A percentile compares a stretch with the other conserved stretches of the same genome.
phyloP scores from a whole-genome alignment of 2,113 vertebrate species.

The Hyla sarda region DNA sequence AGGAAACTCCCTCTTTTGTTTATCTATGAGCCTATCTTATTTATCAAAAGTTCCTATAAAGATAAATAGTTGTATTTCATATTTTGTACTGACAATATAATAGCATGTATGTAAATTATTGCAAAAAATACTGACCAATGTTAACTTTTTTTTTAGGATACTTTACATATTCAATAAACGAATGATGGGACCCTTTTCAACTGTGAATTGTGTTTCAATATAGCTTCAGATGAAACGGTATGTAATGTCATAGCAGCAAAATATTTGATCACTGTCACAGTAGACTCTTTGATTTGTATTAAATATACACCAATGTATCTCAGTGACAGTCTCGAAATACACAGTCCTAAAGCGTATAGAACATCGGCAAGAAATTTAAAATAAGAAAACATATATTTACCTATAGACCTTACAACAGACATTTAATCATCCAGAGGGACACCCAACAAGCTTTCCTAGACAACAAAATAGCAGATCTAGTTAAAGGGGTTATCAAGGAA shows the following conservation, averaged over 20 bases:
- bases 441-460: too few relatives aligned
- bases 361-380: too few relatives aligned
- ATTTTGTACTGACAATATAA: neutral
- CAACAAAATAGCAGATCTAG: too few relatives aligned
- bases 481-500: too few relatives aligned
- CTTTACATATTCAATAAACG: neutral
- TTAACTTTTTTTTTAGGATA: slow-evolving; percentile 25
- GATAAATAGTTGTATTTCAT: neutral
- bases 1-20: too few relatives aligned
- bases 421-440: too few relatives aligned
- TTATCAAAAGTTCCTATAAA: neutral
- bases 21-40: too few relatives aligned
- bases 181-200: slow-evolving; percentile 17
- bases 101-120: too few relatives aligned
- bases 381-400: too few relatives aligned
- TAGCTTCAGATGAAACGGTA: slow-evolving; percentile 30
- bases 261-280: neutral
- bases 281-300: neutral
- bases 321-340: too few relatives aligned
- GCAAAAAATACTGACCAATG: neutral
- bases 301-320: neutral
- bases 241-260: neutral
- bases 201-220: slow-evolving; percentile 3
- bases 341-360: too few relatives aligned
- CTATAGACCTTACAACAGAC: too few relatives aligned